Conservation (phyloP, 2,113 vertebrate species). For the Colinus virginianus region DNA sequence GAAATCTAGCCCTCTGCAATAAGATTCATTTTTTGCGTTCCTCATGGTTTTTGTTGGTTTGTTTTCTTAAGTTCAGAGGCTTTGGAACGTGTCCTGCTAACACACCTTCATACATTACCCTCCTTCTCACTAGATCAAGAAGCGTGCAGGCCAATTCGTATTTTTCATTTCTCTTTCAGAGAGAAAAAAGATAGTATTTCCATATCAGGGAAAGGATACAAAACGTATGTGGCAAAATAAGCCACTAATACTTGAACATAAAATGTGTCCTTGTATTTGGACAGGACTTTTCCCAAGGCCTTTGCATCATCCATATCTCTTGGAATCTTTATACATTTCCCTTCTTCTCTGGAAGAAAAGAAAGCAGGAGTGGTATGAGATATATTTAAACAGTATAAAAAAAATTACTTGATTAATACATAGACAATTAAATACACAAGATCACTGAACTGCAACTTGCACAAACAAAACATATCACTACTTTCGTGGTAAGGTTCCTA, state of each 20-base stretch:
- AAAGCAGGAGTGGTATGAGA: not conserved
- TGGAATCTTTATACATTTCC: constrained; percentile 92
- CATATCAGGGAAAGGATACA: constrained; percentile 91
- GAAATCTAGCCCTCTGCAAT: not conserved
- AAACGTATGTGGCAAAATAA: constrained; percentile 96
- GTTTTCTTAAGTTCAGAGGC: not conserved
- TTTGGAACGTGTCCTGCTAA: not conserved
- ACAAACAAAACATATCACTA: not conserved
- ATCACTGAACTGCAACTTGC: not conserved
- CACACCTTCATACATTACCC: not conserved
- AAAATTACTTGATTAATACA: not conserved
- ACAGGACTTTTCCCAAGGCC: constrained; percentile 95
- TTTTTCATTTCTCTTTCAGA: not conserved
- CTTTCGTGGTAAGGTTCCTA: not conserved
- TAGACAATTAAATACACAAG: not conserved
- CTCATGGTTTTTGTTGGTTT: not conserved
- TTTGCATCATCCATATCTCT: constrained; percentile 99
- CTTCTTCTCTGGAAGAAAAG: constrained; percentile 86
- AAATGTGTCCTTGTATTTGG: constrained; percentile 98
- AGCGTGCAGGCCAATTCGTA: not conserved
- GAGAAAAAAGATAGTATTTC: not conserved
- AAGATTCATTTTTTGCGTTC: not conserved
- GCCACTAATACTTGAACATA: constrained; percentile 96
- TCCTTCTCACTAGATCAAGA: not conserved
- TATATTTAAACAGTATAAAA: not conserved